Evolutionary conservation across 2,888 invertebrate genomes (phyloP).

Genomic region (Cotesia congregata): DNA sequence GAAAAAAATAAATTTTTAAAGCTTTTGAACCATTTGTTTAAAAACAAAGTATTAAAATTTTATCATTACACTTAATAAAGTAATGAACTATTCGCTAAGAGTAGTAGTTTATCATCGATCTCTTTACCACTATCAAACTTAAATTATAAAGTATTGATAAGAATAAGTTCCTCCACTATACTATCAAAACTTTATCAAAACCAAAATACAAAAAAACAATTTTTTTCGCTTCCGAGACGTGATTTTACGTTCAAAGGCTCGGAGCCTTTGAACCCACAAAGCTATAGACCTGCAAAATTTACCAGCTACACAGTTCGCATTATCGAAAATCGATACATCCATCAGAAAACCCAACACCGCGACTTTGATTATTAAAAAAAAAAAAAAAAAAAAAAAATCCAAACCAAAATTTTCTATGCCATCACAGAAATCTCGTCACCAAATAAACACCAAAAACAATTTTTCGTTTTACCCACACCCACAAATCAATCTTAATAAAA

Average conservation of each 20-base stretch:
- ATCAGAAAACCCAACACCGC: neutral
- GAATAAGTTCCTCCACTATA: neutral
- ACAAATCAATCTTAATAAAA: neutral
- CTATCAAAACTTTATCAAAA: neutral
- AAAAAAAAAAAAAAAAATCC: neutral
- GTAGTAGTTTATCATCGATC: too few species aligned
- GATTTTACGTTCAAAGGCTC: neutral
- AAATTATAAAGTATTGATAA: neutral
- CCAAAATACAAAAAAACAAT: neutral
- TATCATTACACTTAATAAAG: too few species aligned
- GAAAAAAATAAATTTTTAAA: too few species aligned
- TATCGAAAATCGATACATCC: neutral
- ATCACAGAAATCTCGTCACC: neutral
- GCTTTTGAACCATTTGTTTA: too few species aligned
- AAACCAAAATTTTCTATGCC: neutral
- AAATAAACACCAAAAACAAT: neutral
- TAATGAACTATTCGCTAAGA: too few species aligned
- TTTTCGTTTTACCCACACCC: neutral
- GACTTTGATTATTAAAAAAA: neutral
- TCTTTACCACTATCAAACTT: neutral
- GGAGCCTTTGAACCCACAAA: neutral
- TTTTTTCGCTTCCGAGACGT: neutral
- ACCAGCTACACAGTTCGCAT: neutral
- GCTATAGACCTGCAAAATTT: neutral
- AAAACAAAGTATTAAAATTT: too few species aligned